Percentiles rank a stretch among this genome's conserved stretches.
These are phyloP conservation scores for Yponomeuta sedellus DNA, from an alignment of 2,888 invertebrate species.

Conservation along the genomic window DNA sequence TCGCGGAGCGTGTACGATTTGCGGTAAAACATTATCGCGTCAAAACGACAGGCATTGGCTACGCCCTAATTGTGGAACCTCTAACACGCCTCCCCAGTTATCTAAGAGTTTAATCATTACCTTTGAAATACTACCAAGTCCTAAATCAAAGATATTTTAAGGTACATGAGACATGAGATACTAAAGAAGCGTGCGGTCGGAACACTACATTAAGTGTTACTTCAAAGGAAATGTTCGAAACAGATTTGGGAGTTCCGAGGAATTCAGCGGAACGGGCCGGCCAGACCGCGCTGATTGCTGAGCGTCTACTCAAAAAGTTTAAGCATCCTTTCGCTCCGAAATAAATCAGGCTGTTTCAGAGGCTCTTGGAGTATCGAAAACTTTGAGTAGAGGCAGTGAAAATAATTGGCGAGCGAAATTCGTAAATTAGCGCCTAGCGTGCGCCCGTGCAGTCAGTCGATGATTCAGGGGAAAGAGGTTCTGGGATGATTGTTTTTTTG, in stretches of 20 bases:
- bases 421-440: constrained; percentile 42
- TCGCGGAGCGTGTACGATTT: constrained; percentile 4
- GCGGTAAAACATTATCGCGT: not conserved
- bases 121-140: not conserved
- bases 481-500: constrained; percentile 5
- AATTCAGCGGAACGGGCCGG: constrained; percentile 13
- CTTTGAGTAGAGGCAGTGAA: not conserved
- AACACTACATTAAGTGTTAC: not conserved
- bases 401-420: constrained; percentile 40
- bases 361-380: too few relatives aligned
- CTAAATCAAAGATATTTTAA: not conserved
- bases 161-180: not conserved
- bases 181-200: not conserved
- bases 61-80: constrained; percentile 3
- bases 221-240: constrained; percentile 2
- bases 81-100: not conserved
- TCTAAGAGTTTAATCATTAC: not conserved
- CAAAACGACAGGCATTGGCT: constrained; percentile 4
- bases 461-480: constrained; percentile 16
- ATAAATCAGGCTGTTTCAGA: too few relatives aligned
- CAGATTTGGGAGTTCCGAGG: constrained; percentile 1
- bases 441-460: constrained; percentile 29
- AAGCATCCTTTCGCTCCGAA: not conserved
- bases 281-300: constrained; percentile 1
- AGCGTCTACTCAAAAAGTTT: not conserved